Evolutionary conservation across 2,888 invertebrate genomes (phyloP).

Genomic region (Operophtera brumata): DNA sequence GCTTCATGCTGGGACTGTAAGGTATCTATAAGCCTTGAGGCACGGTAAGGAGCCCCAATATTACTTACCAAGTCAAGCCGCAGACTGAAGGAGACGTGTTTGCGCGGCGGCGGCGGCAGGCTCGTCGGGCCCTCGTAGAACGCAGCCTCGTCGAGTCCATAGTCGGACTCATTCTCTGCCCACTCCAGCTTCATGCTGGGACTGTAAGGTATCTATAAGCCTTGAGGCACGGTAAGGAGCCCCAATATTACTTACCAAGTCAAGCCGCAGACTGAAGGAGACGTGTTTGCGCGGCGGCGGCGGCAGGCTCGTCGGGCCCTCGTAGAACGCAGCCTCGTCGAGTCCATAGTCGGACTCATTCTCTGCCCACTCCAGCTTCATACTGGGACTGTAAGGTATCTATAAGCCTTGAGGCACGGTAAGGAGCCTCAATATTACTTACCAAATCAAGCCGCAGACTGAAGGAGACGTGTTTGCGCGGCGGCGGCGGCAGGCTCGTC

Average conservation of each 20-base stretch:
- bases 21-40: too few relatives aligned
- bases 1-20: constrained; percentile 82
- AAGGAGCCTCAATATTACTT: constrained; percentile 30
- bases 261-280: constrained; percentile 72
- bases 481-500: constrained; percentile 65
- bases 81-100: constrained; percentile 75
- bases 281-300: constrained; percentile 74
- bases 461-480: constrained; percentile 75
- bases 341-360: constrained; percentile 83
- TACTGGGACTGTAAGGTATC: constrained; percentile 80
- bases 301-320: constrained; percentile 75
- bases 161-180: constrained; percentile 81
- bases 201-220: too few relatives aligned
- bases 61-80: constrained; percentile 69
- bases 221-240: background rate
- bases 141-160: constrained; percentile 85
- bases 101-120: constrained; percentile 64
- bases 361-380: constrained; percentile 83
- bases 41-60: background rate
- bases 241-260: constrained; percentile 56
- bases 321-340: constrained; percentile 87
- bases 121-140: constrained; percentile 84
- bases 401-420: too few relatives aligned
- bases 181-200: constrained; percentile 84
- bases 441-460: constrained; percentile 73